phyloP scores from a whole-genome alignment of 1,140 invertebrate genomes.

The Yoshiicerus persimilis region DNA sequence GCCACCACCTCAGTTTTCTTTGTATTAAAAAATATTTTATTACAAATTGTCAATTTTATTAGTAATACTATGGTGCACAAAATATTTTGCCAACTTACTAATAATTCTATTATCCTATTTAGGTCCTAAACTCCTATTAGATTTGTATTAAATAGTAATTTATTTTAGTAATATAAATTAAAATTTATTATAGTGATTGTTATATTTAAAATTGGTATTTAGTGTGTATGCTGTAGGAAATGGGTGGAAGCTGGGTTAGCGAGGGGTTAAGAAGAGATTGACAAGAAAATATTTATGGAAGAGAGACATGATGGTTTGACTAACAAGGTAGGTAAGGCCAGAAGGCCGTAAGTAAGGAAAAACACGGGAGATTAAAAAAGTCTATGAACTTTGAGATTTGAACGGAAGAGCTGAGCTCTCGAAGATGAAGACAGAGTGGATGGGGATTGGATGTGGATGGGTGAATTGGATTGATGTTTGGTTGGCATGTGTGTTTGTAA shows the following conservation, averaged over 20 bases:
- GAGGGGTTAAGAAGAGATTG: neutral
- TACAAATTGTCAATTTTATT: no score
- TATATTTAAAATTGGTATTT: neutral
- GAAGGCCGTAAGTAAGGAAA: neutral
- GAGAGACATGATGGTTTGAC: neutral
- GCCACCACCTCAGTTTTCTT: no score
- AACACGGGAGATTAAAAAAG: neutral
- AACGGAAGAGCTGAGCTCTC: neutral
- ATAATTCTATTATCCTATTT: no score
- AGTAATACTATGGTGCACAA: no score
- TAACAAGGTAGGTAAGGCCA: neutral
- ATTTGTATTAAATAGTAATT: no score
- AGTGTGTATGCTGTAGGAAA: neutral
- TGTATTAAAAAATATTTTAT: no score
- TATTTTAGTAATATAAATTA: no score
- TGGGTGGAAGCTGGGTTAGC: neutral
- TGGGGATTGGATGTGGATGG: neutral
- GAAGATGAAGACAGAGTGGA: slow-evolving; percentile 2
- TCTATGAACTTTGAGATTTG: slow-evolving; percentile 13
- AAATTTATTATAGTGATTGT: no score
- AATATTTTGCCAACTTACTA: no score
- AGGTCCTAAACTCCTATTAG: no score
- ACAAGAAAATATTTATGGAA: neutral
- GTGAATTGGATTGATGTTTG: slow-evolving; percentile 5
- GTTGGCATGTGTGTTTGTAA: slow-evolving; percentile 13